A percentile compares a stretch with the other conserved stretches of the same genome.
These are phyloP conservation scores for Gallirallus australis DNA, from an alignment of 2,797 vertebrate genomes.

Conservation along the genomic window DNA sequence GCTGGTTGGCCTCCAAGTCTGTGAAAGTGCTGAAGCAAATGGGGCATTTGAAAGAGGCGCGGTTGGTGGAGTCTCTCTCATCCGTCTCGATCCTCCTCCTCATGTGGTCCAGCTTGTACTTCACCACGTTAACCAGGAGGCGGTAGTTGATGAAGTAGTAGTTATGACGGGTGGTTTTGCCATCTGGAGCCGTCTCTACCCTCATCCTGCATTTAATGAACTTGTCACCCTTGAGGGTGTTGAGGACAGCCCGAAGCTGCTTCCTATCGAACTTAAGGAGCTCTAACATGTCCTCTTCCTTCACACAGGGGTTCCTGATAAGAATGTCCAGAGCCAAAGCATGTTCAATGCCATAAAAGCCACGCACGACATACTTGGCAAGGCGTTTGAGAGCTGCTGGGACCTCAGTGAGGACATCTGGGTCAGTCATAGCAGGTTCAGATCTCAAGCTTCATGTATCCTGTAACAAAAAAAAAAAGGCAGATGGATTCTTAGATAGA, in stretches of 20 bases:
- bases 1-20: conserved; percentile 97
- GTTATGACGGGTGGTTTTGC: conserved; percentile 97
- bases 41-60: conserved; percentile 96
- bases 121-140: conserved; percentile 96
- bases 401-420: conserved; percentile 93
- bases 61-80: conserved; percentile 96
- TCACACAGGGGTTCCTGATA: conserved; percentile 95
- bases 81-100: conserved; percentile 96
- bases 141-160: conserved; percentile 99
- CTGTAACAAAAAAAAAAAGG: conserved; percentile 43
- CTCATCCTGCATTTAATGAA: conserved; percentile 98
- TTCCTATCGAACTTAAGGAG: conserved; percentile 98
- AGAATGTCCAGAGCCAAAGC: conserved; percentile 95
- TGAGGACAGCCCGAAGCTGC: conserved; percentile 94
- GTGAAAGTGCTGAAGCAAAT: conserved; percentile 95
- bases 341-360: conserved; percentile 96
- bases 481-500: background rate
- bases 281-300: conserved; percentile 98
- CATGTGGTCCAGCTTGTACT: conserved; percentile 99
- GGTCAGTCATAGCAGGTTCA: conserved; percentile 89
- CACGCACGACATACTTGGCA: conserved; percentile 96
- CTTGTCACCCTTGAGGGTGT: conserved; percentile 96
- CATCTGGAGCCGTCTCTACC: conserved; percentile 94
- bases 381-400: conserved; percentile 94
- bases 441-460: conserved; percentile 51